These are phyloP conservation scores for Phoxinus phoxinus DNA, from an alignment of 2,113 vertebrate genomes.

Conservation along the genomic window DNA sequence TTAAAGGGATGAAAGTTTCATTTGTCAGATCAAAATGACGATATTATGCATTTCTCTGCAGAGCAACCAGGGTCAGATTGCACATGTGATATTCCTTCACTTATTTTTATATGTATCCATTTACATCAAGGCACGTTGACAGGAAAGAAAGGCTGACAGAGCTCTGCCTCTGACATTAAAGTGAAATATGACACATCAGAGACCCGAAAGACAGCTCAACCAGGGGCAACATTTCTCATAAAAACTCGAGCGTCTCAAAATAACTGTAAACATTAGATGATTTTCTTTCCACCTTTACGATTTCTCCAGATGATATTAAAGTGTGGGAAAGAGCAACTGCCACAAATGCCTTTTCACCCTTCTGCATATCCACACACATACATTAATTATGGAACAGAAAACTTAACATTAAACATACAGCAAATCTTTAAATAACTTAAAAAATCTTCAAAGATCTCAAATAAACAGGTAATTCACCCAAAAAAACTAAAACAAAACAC, in stretches of 20 bases:
- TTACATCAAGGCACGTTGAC: constrained; percentile 42
- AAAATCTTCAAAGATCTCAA: background rate
- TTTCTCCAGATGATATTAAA: constrained; percentile 13
- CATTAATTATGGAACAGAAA: background rate
- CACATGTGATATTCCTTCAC: constrained; percentile 16
- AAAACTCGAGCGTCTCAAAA: background rate
- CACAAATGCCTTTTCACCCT: background rate
- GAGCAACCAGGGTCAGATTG: constrained; percentile 20
- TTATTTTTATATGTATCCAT: background rate
- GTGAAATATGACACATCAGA: constrained; percentile 22
- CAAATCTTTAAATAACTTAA: background rate
- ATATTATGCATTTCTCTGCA: background rate
- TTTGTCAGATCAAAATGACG: background rate
- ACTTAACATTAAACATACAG: constrained; percentile 19
- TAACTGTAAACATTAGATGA: constrained; percentile 15
- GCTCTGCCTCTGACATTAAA: constrained; percentile 14
- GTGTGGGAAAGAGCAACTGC: background rate
- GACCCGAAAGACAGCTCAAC: constrained; percentile 24
- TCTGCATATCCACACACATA: constrained; percentile 9
- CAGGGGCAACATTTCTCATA: background rate
- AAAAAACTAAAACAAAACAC: constrained; percentile 28
- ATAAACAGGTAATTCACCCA: background rate
- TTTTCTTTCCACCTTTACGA: background rate
- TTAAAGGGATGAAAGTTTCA: constrained; percentile 7
- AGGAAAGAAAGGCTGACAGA: constrained; percentile 27